Evolutionary conservation across 2,797 vertebrate species (phyloP).

Genomic region (Malacoctenus gilli): DNA sequence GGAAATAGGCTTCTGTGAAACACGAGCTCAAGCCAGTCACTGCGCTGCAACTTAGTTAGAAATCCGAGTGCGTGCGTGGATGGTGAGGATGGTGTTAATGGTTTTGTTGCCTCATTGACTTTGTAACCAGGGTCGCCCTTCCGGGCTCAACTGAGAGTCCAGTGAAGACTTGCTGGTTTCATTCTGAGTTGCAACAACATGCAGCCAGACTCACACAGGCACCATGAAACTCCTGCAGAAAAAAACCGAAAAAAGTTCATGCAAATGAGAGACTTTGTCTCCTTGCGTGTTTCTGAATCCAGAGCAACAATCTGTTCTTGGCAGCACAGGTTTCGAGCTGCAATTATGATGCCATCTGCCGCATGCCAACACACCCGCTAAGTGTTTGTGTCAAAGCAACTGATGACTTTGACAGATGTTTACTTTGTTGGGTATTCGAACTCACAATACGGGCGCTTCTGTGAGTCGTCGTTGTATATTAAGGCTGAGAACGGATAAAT

Average conservation of each 20-base stretch:
- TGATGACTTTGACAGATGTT: slow-evolving; percentile 27
- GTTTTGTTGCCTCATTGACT: too few relatives aligned
- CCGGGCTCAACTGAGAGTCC: too few relatives aligned
- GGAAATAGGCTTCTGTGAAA: background rate
- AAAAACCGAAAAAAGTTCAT: too few relatives aligned
- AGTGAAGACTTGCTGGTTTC: too few relatives aligned
- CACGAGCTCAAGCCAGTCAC: slow-evolving; percentile 5
- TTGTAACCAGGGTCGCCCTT: too few relatives aligned
- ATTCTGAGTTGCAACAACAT: too few relatives aligned
- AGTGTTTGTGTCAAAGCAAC: slow-evolving; percentile 1
- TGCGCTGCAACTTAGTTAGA: background rate
- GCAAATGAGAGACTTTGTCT: too few relatives aligned
- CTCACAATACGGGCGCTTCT: background rate
- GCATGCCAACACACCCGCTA: slow-evolving; percentile 15
- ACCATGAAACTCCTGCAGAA: too few relatives aligned
- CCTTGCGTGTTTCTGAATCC: background rate
- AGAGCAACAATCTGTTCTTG: slow-evolving; percentile 32
- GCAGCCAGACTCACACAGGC: too few relatives aligned
- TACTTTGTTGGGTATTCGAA: background rate
- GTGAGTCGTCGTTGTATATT: too few relatives aligned
- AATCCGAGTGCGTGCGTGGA: slow-evolving; percentile 3
- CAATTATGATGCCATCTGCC: slow-evolving; percentile 44
- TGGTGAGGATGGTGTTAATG: too few relatives aligned
- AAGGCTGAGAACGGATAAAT: too few relatives aligned
- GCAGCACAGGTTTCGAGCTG: slow-evolving; percentile 10